phyloP scores from a whole-genome alignment of 2,888 invertebrate genomes.

The Isotomurus palustris region DNA sequence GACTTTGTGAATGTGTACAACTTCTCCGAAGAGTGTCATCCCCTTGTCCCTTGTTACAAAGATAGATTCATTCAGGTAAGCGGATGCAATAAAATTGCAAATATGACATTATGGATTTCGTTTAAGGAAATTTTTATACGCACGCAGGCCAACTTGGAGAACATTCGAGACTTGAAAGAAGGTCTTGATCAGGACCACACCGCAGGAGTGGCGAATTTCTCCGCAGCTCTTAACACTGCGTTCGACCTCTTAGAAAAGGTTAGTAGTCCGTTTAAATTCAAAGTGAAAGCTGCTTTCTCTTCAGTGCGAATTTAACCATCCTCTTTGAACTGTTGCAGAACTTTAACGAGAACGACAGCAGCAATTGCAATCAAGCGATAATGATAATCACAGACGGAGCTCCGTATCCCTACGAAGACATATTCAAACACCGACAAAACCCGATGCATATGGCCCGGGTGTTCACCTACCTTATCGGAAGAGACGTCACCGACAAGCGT shows the following conservation, averaged over 20 bases:
- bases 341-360: constrained; percentile 61
- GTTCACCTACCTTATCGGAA: constrained; percentile 96
- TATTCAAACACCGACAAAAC: constrained; percentile 64
- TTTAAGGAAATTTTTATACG: constrained; percentile 32
- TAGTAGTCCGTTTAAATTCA: too few species aligned
- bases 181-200: constrained; percentile 64
- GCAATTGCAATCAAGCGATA: constrained; percentile 96
- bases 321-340: neutral
- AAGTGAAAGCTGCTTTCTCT: too few species aligned
- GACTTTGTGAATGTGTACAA: constrained; percentile 92
- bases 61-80: constrained; percentile 80
- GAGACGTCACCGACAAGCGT: constrained; percentile 86
- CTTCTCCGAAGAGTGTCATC: constrained; percentile 66
- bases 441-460: constrained; percentile 76
- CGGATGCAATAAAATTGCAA: too few species aligned
- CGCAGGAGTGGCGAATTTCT: constrained; percentile 77
- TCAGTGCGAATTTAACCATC: neutral
- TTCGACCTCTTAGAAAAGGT: constrained; percentile 75
- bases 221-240: constrained; percentile 73
- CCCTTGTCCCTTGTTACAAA: constrained; percentile 79
- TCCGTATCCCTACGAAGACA: constrained; percentile 85
- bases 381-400: constrained; percentile 99
- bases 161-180: constrained; percentile 70
- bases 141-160: constrained; percentile 78
- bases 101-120: too few species aligned